A percentile compares a stretch with the other conserved stretches of the same genome.
phyloP scores from a whole-genome alignment of 2,888 invertebrate species.

The Folsomia manolachei region DNA sequence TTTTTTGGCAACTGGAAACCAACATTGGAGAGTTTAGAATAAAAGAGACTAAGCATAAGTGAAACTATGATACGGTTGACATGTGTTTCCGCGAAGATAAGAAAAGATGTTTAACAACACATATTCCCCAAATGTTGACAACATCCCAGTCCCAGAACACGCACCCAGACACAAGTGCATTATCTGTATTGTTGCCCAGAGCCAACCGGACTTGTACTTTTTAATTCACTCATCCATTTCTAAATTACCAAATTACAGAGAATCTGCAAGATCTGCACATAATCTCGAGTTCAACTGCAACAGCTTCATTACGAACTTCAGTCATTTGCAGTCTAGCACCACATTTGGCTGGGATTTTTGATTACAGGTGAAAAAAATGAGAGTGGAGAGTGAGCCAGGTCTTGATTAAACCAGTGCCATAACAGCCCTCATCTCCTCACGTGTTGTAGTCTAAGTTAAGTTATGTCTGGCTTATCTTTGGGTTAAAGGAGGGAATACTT shows the following conservation, averaged over 20 bases:
- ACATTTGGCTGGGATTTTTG: too few relatives aligned
- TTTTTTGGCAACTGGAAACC: neutral
- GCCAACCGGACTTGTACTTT: neutral
- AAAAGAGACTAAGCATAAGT: neutral
- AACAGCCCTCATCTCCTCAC: neutral
- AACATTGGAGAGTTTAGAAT: neutral
- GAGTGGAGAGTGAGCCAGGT: too few relatives aligned
- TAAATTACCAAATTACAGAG: too few relatives aligned
- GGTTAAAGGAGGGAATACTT: neutral
- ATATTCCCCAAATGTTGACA: too few relatives aligned
- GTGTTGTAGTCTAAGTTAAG: neutral
- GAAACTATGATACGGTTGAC: slow-evolving; percentile 8
- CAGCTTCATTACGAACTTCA: too few relatives aligned
- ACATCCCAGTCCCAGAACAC: neutral
- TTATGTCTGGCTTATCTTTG: neutral
- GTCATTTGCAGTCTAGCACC: too few relatives aligned
- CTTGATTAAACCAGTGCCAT: too few relatives aligned
- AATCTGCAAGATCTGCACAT: too few relatives aligned
- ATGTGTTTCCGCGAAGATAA: slow-evolving; percentile 1
- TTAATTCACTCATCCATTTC: too few relatives aligned
- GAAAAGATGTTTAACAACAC: neutral
- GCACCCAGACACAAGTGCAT: neutral
- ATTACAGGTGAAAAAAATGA: too few relatives aligned
- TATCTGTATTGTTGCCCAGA: too few relatives aligned
- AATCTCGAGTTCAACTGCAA: too few relatives aligned